A percentile compares a stretch with the other conserved stretches of the same genome.
Conservation (phyloP, 2,888 invertebrate genomes). For the Drymonia ruficornis region DNA sequence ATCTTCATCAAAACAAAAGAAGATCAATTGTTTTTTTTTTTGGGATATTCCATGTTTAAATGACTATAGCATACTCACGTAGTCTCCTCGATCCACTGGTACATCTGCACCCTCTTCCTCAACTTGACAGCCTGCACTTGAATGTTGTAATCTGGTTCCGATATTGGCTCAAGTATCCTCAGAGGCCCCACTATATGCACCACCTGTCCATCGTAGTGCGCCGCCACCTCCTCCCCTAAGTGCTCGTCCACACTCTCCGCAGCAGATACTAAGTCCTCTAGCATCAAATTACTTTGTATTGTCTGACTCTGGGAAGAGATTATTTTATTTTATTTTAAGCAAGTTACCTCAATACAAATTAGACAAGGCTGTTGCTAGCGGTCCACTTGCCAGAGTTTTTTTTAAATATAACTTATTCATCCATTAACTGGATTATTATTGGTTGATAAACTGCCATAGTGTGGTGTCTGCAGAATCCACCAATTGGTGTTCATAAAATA, state of each 20-base stretch:
- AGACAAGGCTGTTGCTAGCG: too few species aligned
- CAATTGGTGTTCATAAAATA: too few species aligned
- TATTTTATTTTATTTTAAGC: too few species aligned
- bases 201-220: constrained; percentile 89
- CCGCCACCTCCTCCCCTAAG: constrained; percentile 86
- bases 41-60: too few species aligned
- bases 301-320: constrained; percentile 87
- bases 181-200: constrained; percentile 92
- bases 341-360: too few species aligned
- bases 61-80: constrained; percentile 68
- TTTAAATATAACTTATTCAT: too few species aligned
- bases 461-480: too few species aligned
- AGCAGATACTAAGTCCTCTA: constrained; percentile 89
- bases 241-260: constrained; percentile 87
- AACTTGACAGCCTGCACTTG: constrained; percentile 93
- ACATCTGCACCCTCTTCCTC: constrained; percentile 95
- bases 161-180: constrained; percentile 90
- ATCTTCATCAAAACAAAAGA: too few species aligned
- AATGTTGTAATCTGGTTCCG: constrained; percentile 94
- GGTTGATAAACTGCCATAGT: too few species aligned
- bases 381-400: too few species aligned
- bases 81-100: constrained; percentile 95
- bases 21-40: too few species aligned
- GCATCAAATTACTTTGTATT: constrained; percentile 90
- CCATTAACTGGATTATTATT: too few species aligned